Evolutionary conservation across 2,888 invertebrate genomes (phyloP).

Genomic region (Tethea ocularis): DNA sequence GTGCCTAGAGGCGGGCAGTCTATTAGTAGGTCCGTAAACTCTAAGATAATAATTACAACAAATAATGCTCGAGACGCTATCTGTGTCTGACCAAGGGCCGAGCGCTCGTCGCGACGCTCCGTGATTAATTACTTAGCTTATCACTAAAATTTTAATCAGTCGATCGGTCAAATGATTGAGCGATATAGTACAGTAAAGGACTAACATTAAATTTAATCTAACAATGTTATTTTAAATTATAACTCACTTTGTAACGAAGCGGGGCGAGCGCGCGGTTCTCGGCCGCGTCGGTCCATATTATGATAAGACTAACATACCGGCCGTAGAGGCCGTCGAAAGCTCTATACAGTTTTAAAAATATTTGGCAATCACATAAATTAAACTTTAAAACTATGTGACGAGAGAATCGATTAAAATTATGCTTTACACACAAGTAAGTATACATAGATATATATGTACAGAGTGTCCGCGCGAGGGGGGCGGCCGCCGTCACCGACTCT

Average conservation of each 20-base stretch:
- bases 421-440: constrained; percentile 81
- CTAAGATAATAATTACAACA: constrained; percentile 67
- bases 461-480: constrained; percentile 68
- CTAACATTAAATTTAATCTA: constrained; percentile 84
- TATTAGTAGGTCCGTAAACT: constrained; percentile 66
- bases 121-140: constrained; percentile 79
- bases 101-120: constrained; percentile 36
- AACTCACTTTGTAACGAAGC: constrained; percentile 75
- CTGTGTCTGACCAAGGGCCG: constrained; percentile 37
- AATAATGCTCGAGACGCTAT: constrained; percentile 40
- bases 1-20: constrained; percentile 44
- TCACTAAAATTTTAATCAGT: constrained; percentile 84
- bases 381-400: constrained; percentile 82
- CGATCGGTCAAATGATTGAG: constrained; percentile 84
- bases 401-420: constrained; percentile 82
- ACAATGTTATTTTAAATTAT: constrained; percentile 83
- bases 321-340: constrained; percentile 59
- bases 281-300: constrained; percentile 40
- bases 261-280: constrained; percentile 53
- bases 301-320: constrained; percentile 58
- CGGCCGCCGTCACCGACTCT: constrained; percentile 44
- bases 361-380: constrained; percentile 84
- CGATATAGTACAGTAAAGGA: constrained; percentile 84
- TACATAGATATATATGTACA: constrained; percentile 72
- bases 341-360: constrained; percentile 80